Evolutionary conservation across 2,797 vertebrate genomes (phyloP).

Genomic region (Rhincodon typus): DNA sequence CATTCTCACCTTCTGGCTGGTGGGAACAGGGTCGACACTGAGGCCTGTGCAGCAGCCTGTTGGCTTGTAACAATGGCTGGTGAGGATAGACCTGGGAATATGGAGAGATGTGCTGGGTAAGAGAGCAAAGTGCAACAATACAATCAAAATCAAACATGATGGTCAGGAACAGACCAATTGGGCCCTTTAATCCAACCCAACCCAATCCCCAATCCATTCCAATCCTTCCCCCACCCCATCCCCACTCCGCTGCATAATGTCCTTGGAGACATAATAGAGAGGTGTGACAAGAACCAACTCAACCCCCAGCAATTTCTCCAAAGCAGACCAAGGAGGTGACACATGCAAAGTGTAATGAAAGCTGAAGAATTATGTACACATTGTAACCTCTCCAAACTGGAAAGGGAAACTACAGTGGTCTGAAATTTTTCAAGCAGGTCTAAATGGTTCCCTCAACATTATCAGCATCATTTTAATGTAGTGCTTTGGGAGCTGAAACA

Average conservation of each 20-base stretch:
- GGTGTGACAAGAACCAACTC: background rate
- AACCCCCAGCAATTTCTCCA: background rate
- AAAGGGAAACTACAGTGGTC: background rate
- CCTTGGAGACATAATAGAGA: background rate
- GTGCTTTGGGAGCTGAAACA: too few relatives aligned
- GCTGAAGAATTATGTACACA: too few relatives aligned
- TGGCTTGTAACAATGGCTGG: constrained; percentile 92
- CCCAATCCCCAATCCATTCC: too few relatives aligned
- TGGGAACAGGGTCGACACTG: constrained; percentile 72
- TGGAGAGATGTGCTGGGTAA: background rate
- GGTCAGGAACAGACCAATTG: background rate
- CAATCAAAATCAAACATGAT: background rate
- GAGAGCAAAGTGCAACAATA: background rate
- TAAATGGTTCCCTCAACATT: background rate
- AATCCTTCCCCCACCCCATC: too few relatives aligned
- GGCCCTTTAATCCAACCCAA: background rate
- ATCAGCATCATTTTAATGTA: background rate
- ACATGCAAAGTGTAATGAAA: background rate
- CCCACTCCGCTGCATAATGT: background rate
- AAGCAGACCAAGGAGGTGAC: too few relatives aligned
- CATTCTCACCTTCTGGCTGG: constrained; percentile 89
- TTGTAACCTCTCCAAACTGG: background rate
- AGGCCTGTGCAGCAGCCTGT: constrained; percentile 77
- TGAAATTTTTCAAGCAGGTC: too few relatives aligned
- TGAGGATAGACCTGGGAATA: constrained; percentile 72